Base-by-base conservation (phyloP, 1,140 invertebrate genomes). In the Ruditapes philippinarum region DNA sequence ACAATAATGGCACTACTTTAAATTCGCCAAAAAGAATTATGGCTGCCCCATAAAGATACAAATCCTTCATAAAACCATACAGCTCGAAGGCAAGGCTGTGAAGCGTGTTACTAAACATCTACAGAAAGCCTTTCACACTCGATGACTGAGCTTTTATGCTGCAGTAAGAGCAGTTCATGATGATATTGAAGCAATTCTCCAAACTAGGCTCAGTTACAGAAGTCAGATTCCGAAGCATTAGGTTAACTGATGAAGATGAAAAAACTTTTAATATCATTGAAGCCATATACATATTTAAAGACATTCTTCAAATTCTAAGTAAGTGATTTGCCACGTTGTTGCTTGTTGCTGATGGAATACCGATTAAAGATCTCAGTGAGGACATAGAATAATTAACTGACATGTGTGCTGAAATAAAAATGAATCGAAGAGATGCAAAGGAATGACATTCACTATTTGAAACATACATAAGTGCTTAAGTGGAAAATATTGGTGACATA, bases 1-100 rank as follows among this genome's bases (percentile, higher is more conserved):
- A 5, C 76, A 80, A 22, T 33, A 57, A 80, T 80, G 76, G 51
- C 45, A 80, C 11, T 80, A 42, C 28, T 80, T 80, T 45, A 14
- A 80, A 80, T 54, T 80, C 76, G 25, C 36, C 42, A 2, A 54
- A 80, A 31, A 80, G 31, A 80, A n/a, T n/a, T n/a, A 80, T 31
- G 31, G 25, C 76, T 4, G 25, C 82, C 17, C 36, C 22, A n/a
- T 84, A 33, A 84, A 84, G 33, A 51, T 70, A 28, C 65, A 84
- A 49, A 31, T 19, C 5, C 17, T 49, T 9, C 25, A 54, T 25
- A 85, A 74, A 36, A 51, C 65, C 11, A 85, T 85, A 14, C 11
- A 3, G n/a, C 36, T 51, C 40, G 36, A 42, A 17, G 33, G n/a
- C 11, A 19, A 17, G 3, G 40, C 9, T 28, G 19, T 14, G 1